These are phyloP conservation scores for Pseudorasbora parva DNA, from an alignment of 2,113 vertebrate species.

Conservation along the genomic window DNA sequence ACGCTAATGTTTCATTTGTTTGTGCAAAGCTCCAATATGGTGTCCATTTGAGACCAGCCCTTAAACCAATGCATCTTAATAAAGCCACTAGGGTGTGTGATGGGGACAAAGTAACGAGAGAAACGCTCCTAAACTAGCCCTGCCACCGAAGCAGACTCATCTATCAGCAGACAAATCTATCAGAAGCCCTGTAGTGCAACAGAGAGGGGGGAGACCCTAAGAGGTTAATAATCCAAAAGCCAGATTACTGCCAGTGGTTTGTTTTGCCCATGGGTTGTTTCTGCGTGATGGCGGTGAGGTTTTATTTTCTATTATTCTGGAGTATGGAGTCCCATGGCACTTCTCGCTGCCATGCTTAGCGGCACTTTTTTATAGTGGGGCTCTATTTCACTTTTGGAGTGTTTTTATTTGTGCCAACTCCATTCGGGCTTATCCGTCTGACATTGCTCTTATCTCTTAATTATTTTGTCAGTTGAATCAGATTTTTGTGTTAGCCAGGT, in stretches of 20 bases:
- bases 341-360: conserved; percentile 5
- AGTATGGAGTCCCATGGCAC: conserved; percentile 28
- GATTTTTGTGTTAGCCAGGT: not conserved
- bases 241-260: conserved; percentile 37
- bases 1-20: conserved; percentile 47
- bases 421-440: conserved; percentile 17
- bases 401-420: conserved; percentile 28
- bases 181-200: not conserved
- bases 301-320: conserved; percentile 36
- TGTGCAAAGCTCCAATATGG: conserved; percentile 42
- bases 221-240: conserved; percentile 44
- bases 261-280: conserved; percentile 37
- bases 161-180: conserved; percentile 33
- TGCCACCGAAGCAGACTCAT: not conserved
- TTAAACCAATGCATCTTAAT: conserved; percentile 48
- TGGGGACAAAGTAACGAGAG: conserved; percentile 21
- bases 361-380: not conserved
- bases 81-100: conserved; percentile 40
- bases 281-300: not conserved
- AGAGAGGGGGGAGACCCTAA: conserved; percentile 11
- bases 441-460: not conserved
- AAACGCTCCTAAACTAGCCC: not conserved
- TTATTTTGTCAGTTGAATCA: not conserved
- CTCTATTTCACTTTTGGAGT: conserved; percentile 1
- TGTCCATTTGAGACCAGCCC: conserved; percentile 25